Evolutionary conservation across 2,888 invertebrate species (phyloP), one percentile per base, ranked within the genome.

Genomic region (Smittia aterrima): DNA sequence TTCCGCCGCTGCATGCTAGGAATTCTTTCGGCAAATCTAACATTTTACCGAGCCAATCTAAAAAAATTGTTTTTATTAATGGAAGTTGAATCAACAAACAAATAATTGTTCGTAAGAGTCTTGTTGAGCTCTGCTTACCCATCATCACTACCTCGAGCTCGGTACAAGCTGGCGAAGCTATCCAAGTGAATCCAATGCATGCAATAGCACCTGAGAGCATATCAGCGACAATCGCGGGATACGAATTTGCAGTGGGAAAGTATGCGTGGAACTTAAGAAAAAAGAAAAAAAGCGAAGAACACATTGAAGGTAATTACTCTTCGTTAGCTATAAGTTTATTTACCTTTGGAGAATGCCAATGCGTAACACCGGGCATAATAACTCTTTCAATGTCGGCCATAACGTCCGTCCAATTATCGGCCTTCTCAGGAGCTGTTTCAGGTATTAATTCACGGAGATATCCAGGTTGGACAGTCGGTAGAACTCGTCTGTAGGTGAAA

Each of bases 361-460:
- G 97, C 0, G 97, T 97, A 74, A 96, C 95, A 66, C 98, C 98
- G 0, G 98, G 97, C 97, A 98, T 98, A 77, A 99, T 93, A 74
- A 97, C 92, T 74, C 91, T 86, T 82, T 98, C 98, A 76, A 99
- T 88, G 81, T 98, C 98, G 3, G 88, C 87, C 89, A 98, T 91
- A 74, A 99, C 92, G 73, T 92, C 90, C 76, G 93, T 89, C 95
- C 96, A 99, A 58, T 88, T 87, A 80, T 98, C 97, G 0, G 95
- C 89, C 76, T 90, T 85, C 77, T 88, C 85, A 0, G 98, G 98
- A 0, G 96, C 95, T 75, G 87, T 87, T 75, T 89, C 88, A 0
- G 98, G 98, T 73, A 98, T 87, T 77, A 97, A 83, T 0, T 92
- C 90, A 64, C 92, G 88, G 78, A 98, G 86, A 84, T 98, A 98